Base-by-base conservation (phyloP, 2,113 vertebrate genomes). In the Sinocyclocheilus grahami region DNA sequence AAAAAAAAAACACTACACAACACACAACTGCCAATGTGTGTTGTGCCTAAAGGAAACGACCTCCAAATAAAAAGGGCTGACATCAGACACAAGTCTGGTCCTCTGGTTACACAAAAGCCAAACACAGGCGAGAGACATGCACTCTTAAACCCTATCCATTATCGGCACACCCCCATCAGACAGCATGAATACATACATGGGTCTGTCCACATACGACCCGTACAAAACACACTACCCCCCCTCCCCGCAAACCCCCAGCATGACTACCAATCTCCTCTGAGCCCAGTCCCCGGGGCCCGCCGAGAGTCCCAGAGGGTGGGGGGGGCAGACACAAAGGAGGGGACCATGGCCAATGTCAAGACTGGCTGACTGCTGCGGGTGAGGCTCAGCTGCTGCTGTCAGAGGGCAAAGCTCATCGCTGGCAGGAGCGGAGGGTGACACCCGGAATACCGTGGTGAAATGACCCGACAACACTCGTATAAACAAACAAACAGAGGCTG, bases 301-400 rank as follows among this genome's bases (percentile, higher is more conserved):
- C 53, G 84, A 24, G 20, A 39, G 42, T 74, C 82, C 82, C 82
- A 84, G 30, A 42, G 55, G 58, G 65, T 39, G 60, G 75, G 91
- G 91, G 87, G 83, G 58, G 91, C 79, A 87, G 83, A 84, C 88
- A 86, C 86, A 88, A 84, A 84, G 77, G 24, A 46, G 65, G 63
- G 53, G 78, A 83, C 71, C 86, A 89, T 79, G 84, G 89, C 86
- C 89, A 89, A 89, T 88, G 89, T 89, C 89, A 89, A 88, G 86
- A 84, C 86, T 88, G 86, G 62, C 24, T 84, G 86, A 72, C 75
- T 87, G 86, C 85, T 71, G 75, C 86, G 58, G 75, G 74, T 63
- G 86, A 63, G 86, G 48, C 65, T 87, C 86, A 89, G 84, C 86
- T 87, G 88, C 79, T 77, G 85, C 82, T 74, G 86, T 82, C 33